Percentiles rank a stretch among this genome's conserved stretches.
phyloP scores from a whole-genome alignment of 2,888 invertebrate species.

The Parelbella ahira region DNA sequence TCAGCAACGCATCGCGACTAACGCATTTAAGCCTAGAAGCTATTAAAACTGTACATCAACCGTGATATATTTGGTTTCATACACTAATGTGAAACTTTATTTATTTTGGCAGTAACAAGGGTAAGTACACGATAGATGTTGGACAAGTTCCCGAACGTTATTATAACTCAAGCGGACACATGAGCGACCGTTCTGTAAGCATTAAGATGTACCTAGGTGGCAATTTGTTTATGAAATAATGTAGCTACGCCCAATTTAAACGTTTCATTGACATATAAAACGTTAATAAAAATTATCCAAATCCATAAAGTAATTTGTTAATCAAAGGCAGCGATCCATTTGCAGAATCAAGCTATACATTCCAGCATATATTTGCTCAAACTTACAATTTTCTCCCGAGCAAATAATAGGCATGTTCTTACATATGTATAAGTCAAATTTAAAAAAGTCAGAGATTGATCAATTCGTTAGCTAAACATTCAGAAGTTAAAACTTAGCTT shows the following conservation, averaged over 20 bases:
- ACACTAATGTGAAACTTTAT: constrained; percentile 40
- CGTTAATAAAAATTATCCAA: not conserved
- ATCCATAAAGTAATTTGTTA: not conserved
- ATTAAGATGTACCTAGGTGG: constrained; percentile 26
- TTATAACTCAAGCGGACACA: constrained; percentile 47
- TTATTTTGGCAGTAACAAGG: constrained; percentile 54
- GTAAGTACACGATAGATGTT: constrained; percentile 34
- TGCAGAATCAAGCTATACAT: no score
- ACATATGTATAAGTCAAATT: no score
- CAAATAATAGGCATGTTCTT: no score
- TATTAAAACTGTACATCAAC: constrained; percentile 34
- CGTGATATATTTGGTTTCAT: constrained; percentile 7
- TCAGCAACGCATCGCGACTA: not conserved
- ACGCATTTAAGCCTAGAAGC: constrained; percentile 3
- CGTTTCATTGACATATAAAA: not conserved
- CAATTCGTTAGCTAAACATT: no score
- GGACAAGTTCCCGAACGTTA: constrained; percentile 53
- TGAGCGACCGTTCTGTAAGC: constrained; percentile 39
- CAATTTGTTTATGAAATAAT: constrained; percentile 6
- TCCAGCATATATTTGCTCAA: no score
- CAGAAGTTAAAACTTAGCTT: no score
- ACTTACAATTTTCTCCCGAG: no score
- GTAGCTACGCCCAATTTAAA: no score
- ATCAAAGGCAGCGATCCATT: no score
- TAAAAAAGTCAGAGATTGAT: no score